phyloP scores from a whole-genome alignment of 2,888 invertebrate genomes.

The Agrypnus murinus region DNA sequence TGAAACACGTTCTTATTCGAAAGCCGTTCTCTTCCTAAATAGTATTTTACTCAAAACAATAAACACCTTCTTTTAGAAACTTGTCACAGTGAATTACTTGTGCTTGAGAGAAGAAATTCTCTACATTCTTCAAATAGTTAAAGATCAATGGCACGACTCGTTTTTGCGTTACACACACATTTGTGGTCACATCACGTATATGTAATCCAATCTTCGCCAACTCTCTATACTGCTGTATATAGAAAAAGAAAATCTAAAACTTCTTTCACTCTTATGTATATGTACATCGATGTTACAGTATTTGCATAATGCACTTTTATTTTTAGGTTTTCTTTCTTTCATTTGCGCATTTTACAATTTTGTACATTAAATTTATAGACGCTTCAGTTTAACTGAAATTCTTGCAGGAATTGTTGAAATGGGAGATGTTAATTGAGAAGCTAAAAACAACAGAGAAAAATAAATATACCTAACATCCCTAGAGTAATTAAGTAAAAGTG shows the following conservation, averaged over 20 bases:
- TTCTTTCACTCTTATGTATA: conserved; percentile 14
- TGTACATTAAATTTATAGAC: background rate
- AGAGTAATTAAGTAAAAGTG: background rate
- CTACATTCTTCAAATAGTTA: conserved; percentile 30
- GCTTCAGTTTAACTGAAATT: background rate
- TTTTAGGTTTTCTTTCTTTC: background rate
- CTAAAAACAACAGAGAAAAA: background rate
- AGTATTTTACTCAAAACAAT: too few species aligned
- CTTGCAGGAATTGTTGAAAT: background rate
- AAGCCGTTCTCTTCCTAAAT: too few species aligned
- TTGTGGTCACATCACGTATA: conserved; percentile 28
- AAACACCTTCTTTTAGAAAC: too few species aligned
- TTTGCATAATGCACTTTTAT: conserved; percentile 19
- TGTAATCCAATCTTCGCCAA: conserved; percentile 30
- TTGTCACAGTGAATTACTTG: too few species aligned
- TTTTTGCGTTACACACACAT: background rate
- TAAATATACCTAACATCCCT: background rate
- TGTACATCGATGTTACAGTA: background rate
- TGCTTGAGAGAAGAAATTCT: conserved; percentile 7
- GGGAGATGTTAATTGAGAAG: background rate
- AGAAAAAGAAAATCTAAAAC: background rate
- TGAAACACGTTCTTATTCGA: too few species aligned
- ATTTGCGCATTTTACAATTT: background rate
- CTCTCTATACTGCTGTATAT: background rate
- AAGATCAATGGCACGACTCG: conserved; percentile 34